phyloP scores from a whole-genome alignment of 2,113 vertebrate species.

The Stigmatopora argus region DNA sequence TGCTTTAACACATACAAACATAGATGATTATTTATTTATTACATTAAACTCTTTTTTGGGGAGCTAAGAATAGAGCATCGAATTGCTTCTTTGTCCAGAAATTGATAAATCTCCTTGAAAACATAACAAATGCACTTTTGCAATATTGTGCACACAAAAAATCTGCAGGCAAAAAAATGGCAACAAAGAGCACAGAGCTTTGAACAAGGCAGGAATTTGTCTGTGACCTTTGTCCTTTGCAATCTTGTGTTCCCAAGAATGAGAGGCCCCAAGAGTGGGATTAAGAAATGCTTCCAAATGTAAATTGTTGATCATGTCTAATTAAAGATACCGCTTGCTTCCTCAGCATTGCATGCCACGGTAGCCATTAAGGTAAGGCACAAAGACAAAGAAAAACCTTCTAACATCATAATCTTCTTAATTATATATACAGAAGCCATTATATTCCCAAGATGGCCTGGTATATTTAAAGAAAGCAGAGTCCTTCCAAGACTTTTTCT shows the following conservation, averaged over 20 bases:
- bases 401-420: slow-evolving; percentile 52
- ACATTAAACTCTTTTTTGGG: not conserved
- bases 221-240: slow-evolving; percentile 21
- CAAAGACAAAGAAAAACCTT: slow-evolving; percentile 51
- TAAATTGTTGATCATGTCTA: slow-evolving; percentile 40
- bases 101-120: not conserved
- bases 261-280: not conserved
- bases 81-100: not conserved
- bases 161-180: not conserved
- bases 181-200: not conserved
- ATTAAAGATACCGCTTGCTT: slow-evolving; percentile 32
- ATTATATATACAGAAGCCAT: slow-evolving; percentile 69
- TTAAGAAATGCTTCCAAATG: slow-evolving; percentile 35
- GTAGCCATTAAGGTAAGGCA: slow-evolving; percentile 54
- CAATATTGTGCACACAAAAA: not conserved
- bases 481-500: slow-evolving; percentile 61
- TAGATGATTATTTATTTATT: not conserved
- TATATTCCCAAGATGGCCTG: slow-evolving; percentile 57
- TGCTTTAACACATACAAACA: no score
- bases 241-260: not conserved
- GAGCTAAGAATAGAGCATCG: not conserved
- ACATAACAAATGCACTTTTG: not conserved
- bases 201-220: not conserved
- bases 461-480: slow-evolving; percentile 67
- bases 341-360: not conserved